phyloP scores from a whole-genome alignment of 2,888 invertebrate species.

The Drosophila macrospina region DNA sequence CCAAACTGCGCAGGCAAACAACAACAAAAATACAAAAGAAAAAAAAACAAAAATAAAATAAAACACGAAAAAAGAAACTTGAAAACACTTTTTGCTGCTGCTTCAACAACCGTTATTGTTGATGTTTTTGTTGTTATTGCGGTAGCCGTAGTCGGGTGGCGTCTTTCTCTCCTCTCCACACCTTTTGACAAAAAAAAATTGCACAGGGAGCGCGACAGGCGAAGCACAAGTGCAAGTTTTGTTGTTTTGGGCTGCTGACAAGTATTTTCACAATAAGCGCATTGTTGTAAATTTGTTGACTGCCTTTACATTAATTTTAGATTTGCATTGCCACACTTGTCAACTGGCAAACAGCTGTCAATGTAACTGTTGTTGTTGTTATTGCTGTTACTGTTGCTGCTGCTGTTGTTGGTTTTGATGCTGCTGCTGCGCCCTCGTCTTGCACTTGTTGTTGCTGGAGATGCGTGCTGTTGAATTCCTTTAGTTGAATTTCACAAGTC shows the following conservation, averaged over 20 bases:
- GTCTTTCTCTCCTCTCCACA: conserved; percentile 18
- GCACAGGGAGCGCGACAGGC: background rate
- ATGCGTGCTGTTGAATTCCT: conserved; percentile 31
- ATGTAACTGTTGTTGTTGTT: conserved; percentile 52
- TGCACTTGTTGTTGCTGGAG: conserved; percentile 39
- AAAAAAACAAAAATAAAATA: conserved; percentile 37
- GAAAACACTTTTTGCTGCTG: conserved; percentile 51
- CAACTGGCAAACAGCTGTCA: conserved; percentile 69
- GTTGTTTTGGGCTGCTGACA: conserved; percentile 10
- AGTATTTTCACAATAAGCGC: conserved; percentile 29
- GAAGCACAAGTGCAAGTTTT: conserved; percentile 37
- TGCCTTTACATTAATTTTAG: conserved; percentile 27
- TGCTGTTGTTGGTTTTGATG: conserved; percentile 11
- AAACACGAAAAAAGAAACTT: conserved; percentile 33
- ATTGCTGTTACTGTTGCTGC: conserved; percentile 18
- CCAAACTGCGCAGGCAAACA: conserved; percentile 64
- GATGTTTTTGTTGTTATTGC: conserved; percentile 42
- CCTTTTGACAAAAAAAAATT: background rate
- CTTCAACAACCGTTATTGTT: conserved; percentile 28
- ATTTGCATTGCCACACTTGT: conserved; percentile 38
- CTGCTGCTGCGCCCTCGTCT: conserved; percentile 7
- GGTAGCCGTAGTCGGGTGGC: conserved; percentile 39
- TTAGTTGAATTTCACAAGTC: conserved; percentile 26
- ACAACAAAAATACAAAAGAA: conserved; percentile 19
- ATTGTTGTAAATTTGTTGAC: conserved; percentile 31